A percentile compares a stretch with the other conserved stretches of the same genome.
Conservation (phyloP, 2,888 invertebrate species). For the Pharmacophagus antenor region DNA sequence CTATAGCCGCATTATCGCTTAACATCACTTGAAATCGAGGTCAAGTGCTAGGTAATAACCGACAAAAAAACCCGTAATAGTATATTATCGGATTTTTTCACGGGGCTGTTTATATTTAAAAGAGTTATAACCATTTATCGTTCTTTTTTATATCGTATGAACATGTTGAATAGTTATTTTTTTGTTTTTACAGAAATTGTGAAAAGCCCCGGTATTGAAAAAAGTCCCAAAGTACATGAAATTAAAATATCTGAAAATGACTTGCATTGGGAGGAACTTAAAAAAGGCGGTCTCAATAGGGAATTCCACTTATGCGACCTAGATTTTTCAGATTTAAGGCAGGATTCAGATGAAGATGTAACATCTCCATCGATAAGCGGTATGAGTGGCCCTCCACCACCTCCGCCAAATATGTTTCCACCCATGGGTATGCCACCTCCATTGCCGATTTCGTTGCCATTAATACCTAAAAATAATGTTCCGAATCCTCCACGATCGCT, state of each 20-base stretch:
- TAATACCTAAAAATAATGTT: slow-evolving; percentile 64
- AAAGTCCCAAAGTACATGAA: slow-evolving; percentile 83
- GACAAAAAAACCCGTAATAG: too few species aligned
- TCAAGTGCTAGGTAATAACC: too few species aligned
- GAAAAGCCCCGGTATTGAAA: slow-evolving; percentile 86
- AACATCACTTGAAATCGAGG: too few species aligned
- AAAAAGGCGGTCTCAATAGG: slow-evolving; percentile 85
- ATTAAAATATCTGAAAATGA: slow-evolving; percentile 95
- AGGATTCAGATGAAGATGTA: slow-evolving; percentile 92
- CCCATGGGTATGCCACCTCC: slow-evolving; percentile 70
- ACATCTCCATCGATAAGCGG: slow-evolving; percentile 84
- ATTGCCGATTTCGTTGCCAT: slow-evolving; percentile 72
- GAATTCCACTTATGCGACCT: slow-evolving; percentile 94
- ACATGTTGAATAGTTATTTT: too few species aligned
- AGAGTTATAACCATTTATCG: too few species aligned
- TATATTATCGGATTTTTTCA: too few species aligned
- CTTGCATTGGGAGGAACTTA: slow-evolving; percentile 95
- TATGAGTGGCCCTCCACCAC: slow-evolving; percentile 88
- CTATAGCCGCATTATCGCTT: too few species aligned
- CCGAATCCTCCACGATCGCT: slow-evolving; percentile 59
- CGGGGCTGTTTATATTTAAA: too few species aligned
- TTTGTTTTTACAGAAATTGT: slow-evolving; percentile 80
- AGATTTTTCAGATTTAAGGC: slow-evolving; percentile 96
- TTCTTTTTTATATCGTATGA: too few species aligned
- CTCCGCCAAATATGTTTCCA: slow-evolving; percentile 85